These are phyloP conservation scores for Zhuqinia jingwanae DNA, from an alignment of 2,888 invertebrate genomes.

Conservation along the genomic window DNA sequence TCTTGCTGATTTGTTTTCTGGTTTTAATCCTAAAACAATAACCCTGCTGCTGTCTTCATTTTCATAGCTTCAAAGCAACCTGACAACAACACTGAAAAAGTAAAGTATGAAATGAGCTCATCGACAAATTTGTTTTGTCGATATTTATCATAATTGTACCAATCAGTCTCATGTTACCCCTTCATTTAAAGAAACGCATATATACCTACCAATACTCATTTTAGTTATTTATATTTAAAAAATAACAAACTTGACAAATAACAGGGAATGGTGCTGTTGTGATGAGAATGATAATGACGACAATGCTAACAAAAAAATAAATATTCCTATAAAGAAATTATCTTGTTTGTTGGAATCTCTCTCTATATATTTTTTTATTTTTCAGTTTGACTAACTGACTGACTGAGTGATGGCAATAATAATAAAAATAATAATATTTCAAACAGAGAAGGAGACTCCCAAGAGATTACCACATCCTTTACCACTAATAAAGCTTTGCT, in stretches of 20 bases:
- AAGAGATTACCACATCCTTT: conserved; percentile 38
- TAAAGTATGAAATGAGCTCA: background rate
- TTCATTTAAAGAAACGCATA: background rate
- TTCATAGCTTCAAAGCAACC: too few relatives aligned
- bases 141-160: too few relatives aligned
- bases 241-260: background rate
- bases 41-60: too few relatives aligned
- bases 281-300: background rate
- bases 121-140: background rate
- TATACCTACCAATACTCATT: too few relatives aligned
- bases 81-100: too few relatives aligned
- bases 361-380: conserved; percentile 44
- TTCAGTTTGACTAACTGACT: conserved; percentile 48
- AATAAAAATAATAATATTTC: background rate
- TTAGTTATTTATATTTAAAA: background rate
- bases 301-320: background rate
- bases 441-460: conserved; percentile 5
- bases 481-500: background rate
- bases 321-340: background rate
- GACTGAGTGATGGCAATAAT: conserved; percentile 60
- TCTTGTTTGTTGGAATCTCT: conserved; percentile 23
- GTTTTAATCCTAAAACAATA: too few relatives aligned
- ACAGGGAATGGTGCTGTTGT: background rate
- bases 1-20: background rate
- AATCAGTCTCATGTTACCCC: background rate